Evolutionary conservation across 2,888 invertebrate species (phyloP).

Genomic region (Cylloceria caligata): DNA sequence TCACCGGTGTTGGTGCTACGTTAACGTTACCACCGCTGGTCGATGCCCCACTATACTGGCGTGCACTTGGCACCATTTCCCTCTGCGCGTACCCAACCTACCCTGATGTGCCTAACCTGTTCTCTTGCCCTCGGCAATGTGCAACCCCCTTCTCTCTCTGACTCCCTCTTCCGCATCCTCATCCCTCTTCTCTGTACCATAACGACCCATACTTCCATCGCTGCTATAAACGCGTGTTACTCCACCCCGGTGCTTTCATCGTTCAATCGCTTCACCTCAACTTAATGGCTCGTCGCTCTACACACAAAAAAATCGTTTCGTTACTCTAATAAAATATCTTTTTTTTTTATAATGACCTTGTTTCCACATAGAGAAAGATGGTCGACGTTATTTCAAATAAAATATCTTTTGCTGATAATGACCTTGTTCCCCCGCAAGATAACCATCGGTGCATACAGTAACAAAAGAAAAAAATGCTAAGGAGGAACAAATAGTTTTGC

Average conservation of each 20-base stretch:
- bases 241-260: conserved; percentile 41
- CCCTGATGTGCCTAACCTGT: conserved; percentile 56
- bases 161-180: conserved; percentile 51
- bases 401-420: too few relatives aligned
- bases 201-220: conserved; percentile 42
- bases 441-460: too few relatives aligned
- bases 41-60: conserved; percentile 78
- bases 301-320: too few relatives aligned
- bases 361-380: too few relatives aligned
- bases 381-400: too few relatives aligned
- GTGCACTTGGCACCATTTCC: conserved; percentile 81
- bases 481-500: too few relatives aligned
- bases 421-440: too few relatives aligned
- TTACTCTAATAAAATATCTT: too few relatives aligned
- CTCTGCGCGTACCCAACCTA: conserved; percentile 71
- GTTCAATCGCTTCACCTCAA: conserved; percentile 41
- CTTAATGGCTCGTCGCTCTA: conserved; percentile 24
- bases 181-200: conserved; percentile 49
- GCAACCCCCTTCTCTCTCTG: conserved; percentile 32
- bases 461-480: too few relatives aligned
- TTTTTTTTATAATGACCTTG: too few relatives aligned
- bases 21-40: conserved; percentile 71
- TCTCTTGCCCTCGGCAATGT: conserved; percentile 45
- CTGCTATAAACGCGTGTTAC: conserved; percentile 30
- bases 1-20: conserved; percentile 26